phyloP scores from a whole-genome alignment of 2,888 invertebrate species.

The Agapostemon virescens region DNA sequence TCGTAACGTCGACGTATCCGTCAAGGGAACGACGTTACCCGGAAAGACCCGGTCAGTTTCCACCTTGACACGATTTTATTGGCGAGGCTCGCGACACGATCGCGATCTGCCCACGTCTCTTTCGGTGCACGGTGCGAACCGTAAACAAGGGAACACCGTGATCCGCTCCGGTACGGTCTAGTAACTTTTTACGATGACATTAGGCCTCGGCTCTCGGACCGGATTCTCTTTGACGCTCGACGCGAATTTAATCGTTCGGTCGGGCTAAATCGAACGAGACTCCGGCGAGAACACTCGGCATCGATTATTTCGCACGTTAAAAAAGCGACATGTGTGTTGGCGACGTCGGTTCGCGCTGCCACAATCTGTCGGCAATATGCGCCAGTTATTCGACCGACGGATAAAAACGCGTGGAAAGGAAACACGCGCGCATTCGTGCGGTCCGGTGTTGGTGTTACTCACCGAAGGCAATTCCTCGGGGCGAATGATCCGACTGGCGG shows the following conservation, averaged over 20 bases:
- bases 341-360: constrained; percentile 5
- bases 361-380: constrained; percentile 49
- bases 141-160: background rate
- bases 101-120: background rate
- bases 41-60: background rate
- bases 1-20: constrained; percentile 7
- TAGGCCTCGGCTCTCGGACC: background rate
- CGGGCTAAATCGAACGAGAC: constrained; percentile 3
- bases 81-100: background rate
- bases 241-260: background rate
- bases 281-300: constrained; percentile 1
- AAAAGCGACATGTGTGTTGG: constrained; percentile 37
- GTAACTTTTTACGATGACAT: background rate
- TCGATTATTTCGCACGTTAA: constrained; percentile 34
- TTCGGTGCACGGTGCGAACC: background rate
- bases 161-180: background rate
- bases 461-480: constrained; percentile 70
- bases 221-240: background rate
- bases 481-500: constrained; percentile 53
- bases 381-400: constrained; percentile 18
- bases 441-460: constrained; percentile 50
- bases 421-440: constrained; percentile 2
- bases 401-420: constrained; percentile 21
- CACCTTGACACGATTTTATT: background rate
- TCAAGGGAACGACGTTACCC: background rate